A percentile compares a stretch with the other conserved stretches of the same genome.
phyloP scores from a whole-genome alignment of 1,140 invertebrate genomes.

The Drosophila sproati region DNA sequence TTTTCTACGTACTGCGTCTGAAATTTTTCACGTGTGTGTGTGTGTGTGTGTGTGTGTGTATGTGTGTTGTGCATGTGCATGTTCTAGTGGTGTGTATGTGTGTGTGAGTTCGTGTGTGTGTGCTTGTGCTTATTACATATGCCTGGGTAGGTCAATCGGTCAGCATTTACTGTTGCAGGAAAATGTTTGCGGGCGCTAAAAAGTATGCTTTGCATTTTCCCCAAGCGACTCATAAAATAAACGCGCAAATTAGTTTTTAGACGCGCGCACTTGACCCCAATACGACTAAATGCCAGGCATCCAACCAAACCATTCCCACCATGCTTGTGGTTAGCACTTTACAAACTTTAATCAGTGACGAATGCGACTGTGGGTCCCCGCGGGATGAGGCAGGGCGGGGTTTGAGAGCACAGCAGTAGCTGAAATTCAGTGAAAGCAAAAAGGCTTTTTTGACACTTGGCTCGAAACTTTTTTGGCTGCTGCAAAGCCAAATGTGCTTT shows the following conservation, averaged over 20 bases:
- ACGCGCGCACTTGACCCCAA: conserved; percentile 73
- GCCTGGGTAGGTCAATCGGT: conserved; percentile 80
- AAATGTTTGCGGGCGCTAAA: conserved; percentile 21
- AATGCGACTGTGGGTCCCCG: conserved; percentile 13
- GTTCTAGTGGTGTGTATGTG: conserved; percentile 7
- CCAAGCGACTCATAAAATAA: conserved; percentile 59
- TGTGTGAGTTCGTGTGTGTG: conserved; percentile 28
- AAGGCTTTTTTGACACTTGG: conserved; percentile 58
- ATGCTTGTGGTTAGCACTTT: conserved; percentile 17
- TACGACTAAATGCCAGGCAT: conserved; percentile 17
- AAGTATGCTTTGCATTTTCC: conserved; percentile 54
- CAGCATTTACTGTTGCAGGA: conserved; percentile 45
- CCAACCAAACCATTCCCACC: background rate
- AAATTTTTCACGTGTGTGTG: conserved; percentile 65
- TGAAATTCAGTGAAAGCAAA: conserved; percentile 35
- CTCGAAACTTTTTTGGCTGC: conserved; percentile 51
- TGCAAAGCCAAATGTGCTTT: conserved; percentile 66
- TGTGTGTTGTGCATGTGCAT: conserved; percentile 34
- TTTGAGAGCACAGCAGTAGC: conserved; percentile 1
- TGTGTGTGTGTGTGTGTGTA: conserved; percentile 39
- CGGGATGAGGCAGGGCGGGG: background rate
- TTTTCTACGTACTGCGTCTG: conserved; percentile 56
- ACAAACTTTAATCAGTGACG: conserved; percentile 50
- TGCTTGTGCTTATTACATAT: conserved; percentile 69
- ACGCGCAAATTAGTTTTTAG: conserved; percentile 62